These are phyloP conservation scores for Macrostomum lignano DNA, from an alignment of 1,140 invertebrate genomes.

Conservation along the genomic window DNA sequence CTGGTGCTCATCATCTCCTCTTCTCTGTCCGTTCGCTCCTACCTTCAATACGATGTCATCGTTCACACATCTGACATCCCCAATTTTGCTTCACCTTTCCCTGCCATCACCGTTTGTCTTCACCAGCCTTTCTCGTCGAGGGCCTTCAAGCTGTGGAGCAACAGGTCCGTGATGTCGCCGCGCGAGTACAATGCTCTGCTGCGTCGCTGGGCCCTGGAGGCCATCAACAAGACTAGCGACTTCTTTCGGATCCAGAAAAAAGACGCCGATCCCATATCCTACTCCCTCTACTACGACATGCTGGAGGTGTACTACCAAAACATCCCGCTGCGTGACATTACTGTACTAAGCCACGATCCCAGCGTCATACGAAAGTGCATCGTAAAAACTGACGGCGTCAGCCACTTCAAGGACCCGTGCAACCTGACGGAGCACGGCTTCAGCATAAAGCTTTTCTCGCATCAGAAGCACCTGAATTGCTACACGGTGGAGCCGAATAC, in stretches of 20 bases:
- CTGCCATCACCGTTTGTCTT: conserved; percentile 1
- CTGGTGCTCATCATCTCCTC: neutral
- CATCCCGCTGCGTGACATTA: neutral
- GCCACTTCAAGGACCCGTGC: neutral
- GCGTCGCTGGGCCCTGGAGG: neutral
- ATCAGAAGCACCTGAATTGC: conserved; percentile 2
- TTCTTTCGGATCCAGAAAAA: neutral
- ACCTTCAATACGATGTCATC: neutral
- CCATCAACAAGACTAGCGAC: too few relatives aligned
- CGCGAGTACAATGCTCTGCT: conserved; percentile 1
- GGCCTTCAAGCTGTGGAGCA: neutral
- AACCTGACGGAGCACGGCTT: neutral
- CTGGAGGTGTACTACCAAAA: conserved; percentile 1
- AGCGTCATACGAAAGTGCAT: neutral
- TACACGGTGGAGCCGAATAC: conserved; percentile 2
- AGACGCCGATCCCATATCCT: neutral
- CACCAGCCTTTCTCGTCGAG: neutral
- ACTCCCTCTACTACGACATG: neutral
- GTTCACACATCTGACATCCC: too few relatives aligned
- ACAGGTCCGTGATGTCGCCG: neutral
- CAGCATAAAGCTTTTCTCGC: neutral
- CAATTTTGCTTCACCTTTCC: too few relatives aligned
- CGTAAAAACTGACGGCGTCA: neutral
- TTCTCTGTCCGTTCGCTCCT: neutral
- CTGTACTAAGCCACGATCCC: neutral